These are phyloP conservation scores for Tinamus guttatus DNA, from an alignment of 2,113 vertebrate genomes.

Conservation along the genomic window DNA sequence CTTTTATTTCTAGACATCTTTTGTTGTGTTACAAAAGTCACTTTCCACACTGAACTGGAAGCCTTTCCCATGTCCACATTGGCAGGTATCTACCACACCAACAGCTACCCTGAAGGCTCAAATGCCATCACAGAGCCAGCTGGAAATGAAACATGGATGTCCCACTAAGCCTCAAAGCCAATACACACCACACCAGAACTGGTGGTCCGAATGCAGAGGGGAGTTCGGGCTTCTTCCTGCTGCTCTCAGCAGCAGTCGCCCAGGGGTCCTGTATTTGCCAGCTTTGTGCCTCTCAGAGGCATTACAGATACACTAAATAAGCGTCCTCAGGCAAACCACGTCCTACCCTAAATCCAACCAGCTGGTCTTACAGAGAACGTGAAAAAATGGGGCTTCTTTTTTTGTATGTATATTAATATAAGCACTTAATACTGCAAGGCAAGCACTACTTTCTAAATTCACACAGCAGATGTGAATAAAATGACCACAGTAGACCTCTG, in stretches of 20 bases:
- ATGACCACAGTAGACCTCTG: not conserved
- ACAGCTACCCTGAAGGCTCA: not conserved
- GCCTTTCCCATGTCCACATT: not conserved
- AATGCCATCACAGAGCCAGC: not conserved
- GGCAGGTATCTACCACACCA: not conserved
- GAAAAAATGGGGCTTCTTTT: not conserved
- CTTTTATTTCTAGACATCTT: not conserved
- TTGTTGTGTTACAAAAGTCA: not conserved
- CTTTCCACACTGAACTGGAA: not conserved
- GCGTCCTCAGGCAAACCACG: not conserved
- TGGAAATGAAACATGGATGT: not conserved
- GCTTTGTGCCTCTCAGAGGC: not conserved
- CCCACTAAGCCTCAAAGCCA: not conserved
- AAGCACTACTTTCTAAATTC: not conserved
- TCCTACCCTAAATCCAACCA: not conserved
- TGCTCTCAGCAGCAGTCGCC: not conserved
- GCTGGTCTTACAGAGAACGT: not conserved
- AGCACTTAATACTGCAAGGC: not conserved
- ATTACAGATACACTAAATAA: not conserved
- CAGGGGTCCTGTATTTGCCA: rapidly evolving
- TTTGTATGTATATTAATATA: not conserved
- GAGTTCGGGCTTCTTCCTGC: not conserved
- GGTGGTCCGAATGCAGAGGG: not conserved
- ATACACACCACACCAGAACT: rapidly evolving
- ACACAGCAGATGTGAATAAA: not conserved